These are phyloP conservation scores for Crax fasciolata DNA, from an alignment of 2,797 vertebrate species.

Conservation along the genomic window DNA sequence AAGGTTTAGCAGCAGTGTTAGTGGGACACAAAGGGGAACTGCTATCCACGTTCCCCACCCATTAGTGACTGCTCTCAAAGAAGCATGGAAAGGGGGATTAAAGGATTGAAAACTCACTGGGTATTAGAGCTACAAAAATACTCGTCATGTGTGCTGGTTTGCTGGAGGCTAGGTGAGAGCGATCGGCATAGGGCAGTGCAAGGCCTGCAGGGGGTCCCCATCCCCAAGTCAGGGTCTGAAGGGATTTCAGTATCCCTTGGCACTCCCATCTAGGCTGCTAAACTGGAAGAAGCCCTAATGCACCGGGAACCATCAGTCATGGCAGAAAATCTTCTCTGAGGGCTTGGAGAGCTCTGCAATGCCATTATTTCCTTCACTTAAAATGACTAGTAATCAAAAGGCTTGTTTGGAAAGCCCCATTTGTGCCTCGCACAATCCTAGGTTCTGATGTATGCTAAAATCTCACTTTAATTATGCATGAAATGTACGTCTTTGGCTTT, in stretches of 20 bases:
- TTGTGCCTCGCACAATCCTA: slow-evolving; percentile 41
- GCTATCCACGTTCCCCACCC: not conserved
- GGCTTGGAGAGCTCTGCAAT: slow-evolving; percentile 15
- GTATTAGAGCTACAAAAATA: not conserved
- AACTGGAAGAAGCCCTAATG: not conserved
- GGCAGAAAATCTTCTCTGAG: slow-evolving; percentile 15
- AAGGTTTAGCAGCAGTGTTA: not conserved
- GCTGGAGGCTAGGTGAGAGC: not conserved
- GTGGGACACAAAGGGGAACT: not conserved
- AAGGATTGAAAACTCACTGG: slow-evolving; percentile 8
- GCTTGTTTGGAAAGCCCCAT: slow-evolving; percentile 64
- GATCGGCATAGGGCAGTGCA: rapidly evolving
- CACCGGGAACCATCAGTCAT: not conserved
- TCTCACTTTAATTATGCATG: slow-evolving; percentile 70
- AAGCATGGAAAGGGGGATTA: not conserved
- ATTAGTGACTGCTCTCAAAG: not conserved
- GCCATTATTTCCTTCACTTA: slow-evolving; percentile 53
- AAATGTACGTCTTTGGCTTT: slow-evolving; percentile 62
- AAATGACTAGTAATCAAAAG: slow-evolving; percentile 67
- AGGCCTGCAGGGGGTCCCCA: not conserved
- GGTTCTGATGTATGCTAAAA: slow-evolving; percentile 61
- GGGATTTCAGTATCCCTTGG: not conserved
- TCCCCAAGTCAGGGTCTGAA: not conserved
- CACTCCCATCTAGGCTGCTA: not conserved
- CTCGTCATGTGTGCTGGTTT: rapidly evolving